Base-by-base conservation (phyloP, 2,888 invertebrate species). In the Zhengitettix transpicula region DNA sequence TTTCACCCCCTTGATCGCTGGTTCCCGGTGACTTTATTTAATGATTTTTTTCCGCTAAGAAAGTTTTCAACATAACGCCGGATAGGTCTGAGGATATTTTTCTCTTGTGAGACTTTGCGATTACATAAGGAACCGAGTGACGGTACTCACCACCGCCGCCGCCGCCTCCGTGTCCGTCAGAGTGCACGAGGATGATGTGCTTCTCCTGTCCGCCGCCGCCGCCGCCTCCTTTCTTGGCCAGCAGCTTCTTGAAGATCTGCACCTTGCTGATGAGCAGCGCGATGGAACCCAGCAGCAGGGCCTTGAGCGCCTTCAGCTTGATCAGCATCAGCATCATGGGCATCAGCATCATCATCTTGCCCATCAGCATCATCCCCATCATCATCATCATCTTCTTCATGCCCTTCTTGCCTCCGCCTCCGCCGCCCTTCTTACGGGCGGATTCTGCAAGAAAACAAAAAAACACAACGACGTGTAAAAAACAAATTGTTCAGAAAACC, bases 281-380 rank as follows among this genome's bases (percentile, higher is more conserved):
- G 10, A 68, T 52, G 57, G 66, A 66, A 58, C 67, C 67, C 52
- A 68, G 60, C 52, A 68, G 57, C 52, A 68, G 63, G 9, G 68
- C 68, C 61, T 68, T 69, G 58, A 70, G 60, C 9, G 65, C 67
- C 62, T 66, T 75, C 67, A 78, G 77, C 72, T 81, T 82, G 1
- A 81, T 75, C 59, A 82, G 68, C 76, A 81, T 76, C 63, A 81
- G 73, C 0, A 81, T 78, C 74, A 81, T 77, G 70, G 80, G 80
- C 53, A 79, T 77, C 68, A 82, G 77, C 72, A 81, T 75, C 77
- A 81, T 79, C 74, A 81, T 75, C 40, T 64, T 64, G 54, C 80
- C 78, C 68, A 82, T 77, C 73, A 81, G 75, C 78, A 81, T 79
- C 74, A 81, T 76, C 15, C 80, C 80, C 74, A 78, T 77, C 77